Conservation (phyloP, 2,888 invertebrate genomes). For the Corythucha ciliata region DNA sequence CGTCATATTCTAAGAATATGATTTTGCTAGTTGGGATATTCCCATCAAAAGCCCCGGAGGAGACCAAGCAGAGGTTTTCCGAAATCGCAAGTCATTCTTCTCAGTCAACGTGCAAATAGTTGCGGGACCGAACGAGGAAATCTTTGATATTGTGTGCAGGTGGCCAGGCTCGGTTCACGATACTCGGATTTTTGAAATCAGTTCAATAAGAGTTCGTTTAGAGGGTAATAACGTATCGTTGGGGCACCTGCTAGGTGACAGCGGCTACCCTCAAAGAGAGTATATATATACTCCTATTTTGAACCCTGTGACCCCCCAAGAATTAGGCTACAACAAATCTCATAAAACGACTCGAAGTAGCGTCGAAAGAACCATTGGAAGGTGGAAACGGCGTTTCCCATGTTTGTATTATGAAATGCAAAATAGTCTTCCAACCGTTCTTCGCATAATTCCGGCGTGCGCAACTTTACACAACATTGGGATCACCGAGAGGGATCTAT, state of each 20-base stretch:
- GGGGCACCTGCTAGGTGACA: neutral
- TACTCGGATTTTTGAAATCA: neutral
- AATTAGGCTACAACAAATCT: slow-evolving; percentile 1
- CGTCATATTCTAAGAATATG: no score
- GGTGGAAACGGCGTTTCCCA: slow-evolving; percentile 4
- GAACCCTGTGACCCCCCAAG: no score
- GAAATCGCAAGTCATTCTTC: no score
- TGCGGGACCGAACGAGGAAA: slow-evolving; percentile 1
- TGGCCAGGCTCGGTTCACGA: slow-evolving; percentile 2
- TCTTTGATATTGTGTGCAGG: slow-evolving; percentile 1
- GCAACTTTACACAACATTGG: no score
- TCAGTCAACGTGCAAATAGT: no score
- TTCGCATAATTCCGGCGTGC: neutral
- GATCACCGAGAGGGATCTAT: no score
- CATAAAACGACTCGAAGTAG: neutral
- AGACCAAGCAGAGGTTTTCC: slow-evolving; percentile 3
- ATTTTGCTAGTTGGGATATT: slow-evolving; percentile 7
- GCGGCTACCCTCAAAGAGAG: no score
- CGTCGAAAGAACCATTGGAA: neutral
- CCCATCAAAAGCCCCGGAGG: neutral
- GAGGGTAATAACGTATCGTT: neutral
- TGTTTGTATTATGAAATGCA: slow-evolving; percentile 1
- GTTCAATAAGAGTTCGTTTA: neutral
- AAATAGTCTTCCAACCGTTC: neutral
- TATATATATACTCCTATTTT: neutral